A percentile compares a stretch with the other conserved stretches of the same genome.
These are phyloP conservation scores for Automeris io DNA, from an alignment of 2,888 invertebrate species.

Conservation along the genomic window DNA sequence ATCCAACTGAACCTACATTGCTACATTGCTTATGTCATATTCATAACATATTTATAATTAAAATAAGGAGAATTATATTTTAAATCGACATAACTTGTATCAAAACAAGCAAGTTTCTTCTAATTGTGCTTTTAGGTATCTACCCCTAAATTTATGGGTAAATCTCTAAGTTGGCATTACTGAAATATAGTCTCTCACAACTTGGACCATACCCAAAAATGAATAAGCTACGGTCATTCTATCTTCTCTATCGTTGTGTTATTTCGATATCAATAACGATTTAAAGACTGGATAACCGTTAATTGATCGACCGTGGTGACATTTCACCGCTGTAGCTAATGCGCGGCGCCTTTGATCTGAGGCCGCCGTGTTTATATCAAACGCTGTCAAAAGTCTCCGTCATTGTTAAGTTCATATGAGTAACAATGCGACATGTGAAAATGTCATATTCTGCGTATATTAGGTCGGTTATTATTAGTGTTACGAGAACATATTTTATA, in stretches of 20 bases:
- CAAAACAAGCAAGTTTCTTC: too few species aligned
- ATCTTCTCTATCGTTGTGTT: slow-evolving; percentile 30
- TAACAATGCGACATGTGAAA: slow-evolving; percentile 69
- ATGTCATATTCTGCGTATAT: too few species aligned
- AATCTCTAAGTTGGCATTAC: too few species aligned
- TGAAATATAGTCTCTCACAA: slow-evolving; percentile 14
- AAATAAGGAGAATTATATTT: too few species aligned
- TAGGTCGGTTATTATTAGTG: too few species aligned
- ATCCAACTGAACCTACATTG: too few species aligned
- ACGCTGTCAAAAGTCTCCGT: slow-evolving; percentile 54
- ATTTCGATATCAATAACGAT: slow-evolving; percentile 62
- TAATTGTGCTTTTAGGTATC: too few species aligned
- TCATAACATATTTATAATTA: too few species aligned
- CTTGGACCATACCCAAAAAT: slow-evolving; percentile 25
- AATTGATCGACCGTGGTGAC: slow-evolving; percentile 73
- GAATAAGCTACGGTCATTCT: slow-evolving; percentile 48
- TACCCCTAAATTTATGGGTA: too few species aligned
- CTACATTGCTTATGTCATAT: too few species aligned
- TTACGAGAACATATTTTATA: too few species aligned
- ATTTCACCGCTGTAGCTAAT: slow-evolving; percentile 62
- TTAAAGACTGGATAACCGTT: slow-evolving; percentile 55
- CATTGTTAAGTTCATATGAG: slow-evolving; percentile 71
- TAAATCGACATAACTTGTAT: too few species aligned
- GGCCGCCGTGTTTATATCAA: slow-evolving; percentile 42
- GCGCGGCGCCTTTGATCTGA: slow-evolving; percentile 59